Base-by-base conservation (phyloP, 1,140 invertebrate species). In the Sarcophaga peregrina region DNA sequence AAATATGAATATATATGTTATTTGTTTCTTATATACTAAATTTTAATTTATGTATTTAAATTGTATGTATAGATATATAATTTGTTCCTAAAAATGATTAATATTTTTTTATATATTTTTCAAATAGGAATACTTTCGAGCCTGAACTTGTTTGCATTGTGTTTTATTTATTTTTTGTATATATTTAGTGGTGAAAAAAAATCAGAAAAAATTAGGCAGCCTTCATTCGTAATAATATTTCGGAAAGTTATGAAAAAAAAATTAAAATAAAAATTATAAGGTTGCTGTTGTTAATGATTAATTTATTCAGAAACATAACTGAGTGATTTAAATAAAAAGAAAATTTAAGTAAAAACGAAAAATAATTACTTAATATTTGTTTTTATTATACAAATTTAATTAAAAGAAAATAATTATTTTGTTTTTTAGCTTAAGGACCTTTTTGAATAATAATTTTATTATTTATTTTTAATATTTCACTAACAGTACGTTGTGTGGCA, bases 81-180 rank as follows among this genome's bases (percentile, higher is more conserved):
- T 75, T 75, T 75, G 11, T 75, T 75, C 45, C 73, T 75, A 46
- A 75, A 46, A 75, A 75, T 75, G 73, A 75, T 46, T 75, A 76
- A 74, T 76, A 48, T 76, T 47, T 45, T 74, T n/a, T 68, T 68
- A 37, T 37, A 37, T 68, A 20, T 68, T 68, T 68, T 68, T 68
- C 73, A 73, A 84, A 84, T 84, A 84, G 83, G 83, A 84, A 84
- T 84, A 78, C 82, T 84, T 75, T 84, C 83, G 82, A 84, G 82
- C 83, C 83, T 84, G 83, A 83, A 84, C 62, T 84, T 62, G 74
- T 84, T 84, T 84, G 62, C 76, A 82, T 84, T 82, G 62, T 80
- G 50, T 80, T 68, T 80, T 80, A 17, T 80, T 48, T 80, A 17
- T 80, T 48, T 84, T 84, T 83, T 82, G 10, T 82, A 8, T 62